Evolutionary conservation across 2,797 vertebrate genomes (phyloP).

Genomic region (Danio choprae): DNA sequence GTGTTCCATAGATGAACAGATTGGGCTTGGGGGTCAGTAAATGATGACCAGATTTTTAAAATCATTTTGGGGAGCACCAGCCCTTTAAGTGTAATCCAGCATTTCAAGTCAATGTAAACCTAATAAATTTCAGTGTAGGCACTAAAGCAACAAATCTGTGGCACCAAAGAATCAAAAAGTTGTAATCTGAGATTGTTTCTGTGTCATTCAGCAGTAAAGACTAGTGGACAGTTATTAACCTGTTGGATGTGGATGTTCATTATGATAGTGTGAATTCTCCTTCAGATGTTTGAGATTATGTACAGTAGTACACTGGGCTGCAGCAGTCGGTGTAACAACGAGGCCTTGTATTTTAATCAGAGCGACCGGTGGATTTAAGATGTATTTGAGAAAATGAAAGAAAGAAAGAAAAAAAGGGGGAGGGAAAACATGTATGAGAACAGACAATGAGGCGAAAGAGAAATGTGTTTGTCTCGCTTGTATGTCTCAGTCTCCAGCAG

Average conservation of each 20-base stretch:
- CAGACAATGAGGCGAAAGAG: constrained; percentile 32
- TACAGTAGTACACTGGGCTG: constrained; percentile 29
- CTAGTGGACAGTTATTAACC: not conserved
- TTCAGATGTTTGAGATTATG: constrained; percentile 22
- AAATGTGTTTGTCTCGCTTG: constrained; percentile 70
- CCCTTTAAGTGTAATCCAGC: constrained; percentile 33
- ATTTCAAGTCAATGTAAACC: constrained; percentile 20
- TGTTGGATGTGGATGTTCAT: not conserved
- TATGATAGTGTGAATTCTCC: not conserved
- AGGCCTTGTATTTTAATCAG: constrained; percentile 79
- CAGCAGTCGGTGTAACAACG: constrained; percentile 74
- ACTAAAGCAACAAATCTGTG: constrained; percentile 27
- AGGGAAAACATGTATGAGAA: constrained; percentile 36
- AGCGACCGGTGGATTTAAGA: constrained; percentile 76
- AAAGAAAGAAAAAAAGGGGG: constrained; percentile 49
- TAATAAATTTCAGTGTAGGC: constrained; percentile 23
- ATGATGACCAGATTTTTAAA: no score
- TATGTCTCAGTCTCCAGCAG: constrained; percentile 78
- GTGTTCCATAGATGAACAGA: no score
- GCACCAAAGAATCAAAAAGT: constrained; percentile 41
- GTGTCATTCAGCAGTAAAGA: not conserved
- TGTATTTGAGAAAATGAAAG: constrained; percentile 61
- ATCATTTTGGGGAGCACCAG: not conserved
- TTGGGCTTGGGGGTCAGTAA: no score
- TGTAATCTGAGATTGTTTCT: not conserved